These are phyloP conservation scores for Notechis scutatus DNA, from an alignment of 2,113 vertebrate species.

Conservation along the genomic window DNA sequence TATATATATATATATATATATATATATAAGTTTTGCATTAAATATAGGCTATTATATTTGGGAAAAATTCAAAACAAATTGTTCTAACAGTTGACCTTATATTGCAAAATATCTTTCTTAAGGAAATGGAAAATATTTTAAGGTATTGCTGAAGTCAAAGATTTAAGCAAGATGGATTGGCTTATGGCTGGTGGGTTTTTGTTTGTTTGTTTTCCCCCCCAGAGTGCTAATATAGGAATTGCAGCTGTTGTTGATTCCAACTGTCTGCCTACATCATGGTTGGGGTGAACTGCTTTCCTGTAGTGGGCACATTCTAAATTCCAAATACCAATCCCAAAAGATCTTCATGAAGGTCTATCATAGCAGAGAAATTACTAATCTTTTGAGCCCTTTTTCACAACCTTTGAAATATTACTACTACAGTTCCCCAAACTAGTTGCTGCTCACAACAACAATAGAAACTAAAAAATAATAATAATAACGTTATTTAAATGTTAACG, in stretches of 20 bases:
- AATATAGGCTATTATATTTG: neutral
- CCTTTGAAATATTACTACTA: neutral
- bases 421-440: neutral
- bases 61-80: neutral
- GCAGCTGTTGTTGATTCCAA: neutral
- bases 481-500: neutral
- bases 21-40: neutral
- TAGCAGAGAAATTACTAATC: neutral
- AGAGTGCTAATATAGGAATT: neutral
- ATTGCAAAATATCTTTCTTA: neutral
- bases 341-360: neutral
- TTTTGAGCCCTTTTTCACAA: neutral
- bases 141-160: neutral
- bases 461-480: neutral
- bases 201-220: too few species aligned
- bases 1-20: neutral
- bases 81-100: neutral
- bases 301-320: neutral
- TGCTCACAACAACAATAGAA: neutral
- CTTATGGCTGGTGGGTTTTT: neutral
- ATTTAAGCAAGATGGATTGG: neutral
- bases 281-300: neutral
- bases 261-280: neutral
- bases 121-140: neutral
- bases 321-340: neutral